Base-by-base conservation (phyloP, 1,140 invertebrate species). In the Atta cephalotes region DNA sequence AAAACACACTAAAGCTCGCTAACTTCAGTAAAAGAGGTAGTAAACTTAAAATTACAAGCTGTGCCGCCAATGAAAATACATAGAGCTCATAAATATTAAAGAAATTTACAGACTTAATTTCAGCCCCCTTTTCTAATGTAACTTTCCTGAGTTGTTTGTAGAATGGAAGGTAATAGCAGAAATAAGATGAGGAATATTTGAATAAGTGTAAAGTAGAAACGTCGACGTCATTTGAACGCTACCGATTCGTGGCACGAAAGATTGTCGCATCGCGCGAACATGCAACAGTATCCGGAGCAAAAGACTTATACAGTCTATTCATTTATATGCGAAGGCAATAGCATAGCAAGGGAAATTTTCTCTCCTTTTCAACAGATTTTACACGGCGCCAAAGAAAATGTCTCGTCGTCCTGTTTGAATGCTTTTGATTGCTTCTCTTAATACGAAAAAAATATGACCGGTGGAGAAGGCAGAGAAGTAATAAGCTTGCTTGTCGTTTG, bases 381-480 rank as follows among this genome's bases (percentile, higher is more conserved):
- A 35, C 16, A 65, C 49, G 60, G 28, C 35, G 60, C 62, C 82
- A 79, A 85, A 85, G 82, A 79, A 85, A 79, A 66, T 45, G 60
- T 79, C 76, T 66, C 82, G 35, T 63, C 51, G 51, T 31, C 18
- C 51, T 31, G 62, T 79, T 65, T 85, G 74, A 85, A 85, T 79
- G 82, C 74, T 85, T 79, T 77, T 79, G 82, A 85, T 85, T 79
- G 82, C 82, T 79, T 66, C 74, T 68, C 82, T 85, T 85, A 79
- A 79, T 85, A 68, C 16, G 74, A 21, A 85, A 68, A 85, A 79
- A 78, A 65, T 58, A 85, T 31, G 45, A 79, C 25, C 56, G 68
- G 25, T 25, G 25, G 25, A 25, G 25, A 25, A 25, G 39, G 10
- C 70, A 39, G 25, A 84, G 31, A 10, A 70, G 49, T 74, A 82